Evolutionary conservation across 1,140 invertebrate genomes (phyloP).

Genomic region (Oreohelix idahoensis): DNA sequence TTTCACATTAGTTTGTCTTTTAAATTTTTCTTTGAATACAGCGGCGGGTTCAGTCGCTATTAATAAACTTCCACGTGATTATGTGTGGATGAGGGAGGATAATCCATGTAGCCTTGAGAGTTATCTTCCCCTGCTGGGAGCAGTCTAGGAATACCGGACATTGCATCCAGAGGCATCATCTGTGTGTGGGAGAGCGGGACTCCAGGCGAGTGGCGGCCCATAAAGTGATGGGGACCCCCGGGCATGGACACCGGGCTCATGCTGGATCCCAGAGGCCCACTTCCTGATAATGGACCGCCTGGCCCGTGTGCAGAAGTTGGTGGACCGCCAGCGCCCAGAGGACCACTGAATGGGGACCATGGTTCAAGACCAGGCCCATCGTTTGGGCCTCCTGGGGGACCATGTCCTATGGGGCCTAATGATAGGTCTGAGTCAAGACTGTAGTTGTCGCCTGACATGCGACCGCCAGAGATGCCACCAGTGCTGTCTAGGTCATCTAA

Average conservation of each 20-base stretch:
- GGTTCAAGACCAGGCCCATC: constrained; percentile 59
- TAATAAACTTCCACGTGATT: constrained; percentile 72
- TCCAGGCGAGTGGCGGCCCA: constrained; percentile 62
- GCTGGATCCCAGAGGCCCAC: constrained; percentile 35
- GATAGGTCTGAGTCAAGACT: constrained; percentile 58
- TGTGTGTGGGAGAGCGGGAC: constrained; percentile 51
- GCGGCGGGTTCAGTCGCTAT: too few species aligned
- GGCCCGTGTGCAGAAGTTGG: constrained; percentile 31
- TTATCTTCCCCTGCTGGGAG: constrained; percentile 36
- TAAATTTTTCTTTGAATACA: too few species aligned
- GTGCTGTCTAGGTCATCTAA: constrained; percentile 63
- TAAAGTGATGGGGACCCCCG: constrained; percentile 32
- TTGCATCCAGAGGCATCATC: constrained; percentile 61
- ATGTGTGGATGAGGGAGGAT: constrained; percentile 59
- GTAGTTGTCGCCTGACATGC: constrained; percentile 64
- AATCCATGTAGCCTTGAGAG: constrained; percentile 62
- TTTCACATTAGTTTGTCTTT: too few species aligned
- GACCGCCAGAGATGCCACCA: constrained; percentile 50
- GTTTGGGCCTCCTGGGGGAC: constrained; percentile 58
- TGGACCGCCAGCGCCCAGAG: constrained; percentile 39
- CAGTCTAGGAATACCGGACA: constrained; percentile 37
- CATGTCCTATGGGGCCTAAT: constrained; percentile 62
- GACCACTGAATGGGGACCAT: constrained; percentile 60
- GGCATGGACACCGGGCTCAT: constrained; percentile 34
- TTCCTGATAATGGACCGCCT: constrained; percentile 26